These are phyloP conservation scores for Lithobates pipiens DNA, from an alignment of 2,797 vertebrate genomes.

Conservation along the genomic window DNA sequence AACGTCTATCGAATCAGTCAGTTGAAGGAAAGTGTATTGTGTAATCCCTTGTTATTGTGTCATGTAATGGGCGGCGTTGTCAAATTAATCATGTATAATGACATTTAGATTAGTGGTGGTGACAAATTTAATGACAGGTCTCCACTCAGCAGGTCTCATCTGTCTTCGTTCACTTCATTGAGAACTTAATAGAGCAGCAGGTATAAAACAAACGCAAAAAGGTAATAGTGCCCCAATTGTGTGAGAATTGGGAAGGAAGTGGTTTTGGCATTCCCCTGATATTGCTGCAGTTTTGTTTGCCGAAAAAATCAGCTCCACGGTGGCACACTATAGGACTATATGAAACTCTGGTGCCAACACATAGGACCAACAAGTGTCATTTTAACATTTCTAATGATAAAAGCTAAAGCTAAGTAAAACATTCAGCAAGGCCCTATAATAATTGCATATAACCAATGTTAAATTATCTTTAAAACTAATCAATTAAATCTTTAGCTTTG, in stretches of 20 bases:
- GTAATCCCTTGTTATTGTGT: constrained; percentile 15
- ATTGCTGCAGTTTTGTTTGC: no score
- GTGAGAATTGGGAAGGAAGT: background rate
- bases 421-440: background rate
- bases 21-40: background rate
- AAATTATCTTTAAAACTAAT: no score
- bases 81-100: constrained; percentile 16
- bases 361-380: background rate
- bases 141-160: constrained; percentile 10
- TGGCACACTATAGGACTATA: no score
- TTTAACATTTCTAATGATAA: background rate
- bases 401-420: background rate
- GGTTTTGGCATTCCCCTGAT: no score
- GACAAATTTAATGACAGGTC: constrained; percentile 26
- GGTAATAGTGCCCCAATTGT: background rate
- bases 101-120: constrained; percentile 34
- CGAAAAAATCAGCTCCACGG: no score
- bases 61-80: background rate
- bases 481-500: no score
- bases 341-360: background rate
- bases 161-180: background rate
- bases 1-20: constrained; percentile 1
- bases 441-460: no score
- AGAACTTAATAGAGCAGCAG: background rate
- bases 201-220: background rate